These are phyloP conservation scores for Otolemur crassicaudatus DNA, from an alignment of 2,797 vertebrate species.

Conservation along the genomic window DNA sequence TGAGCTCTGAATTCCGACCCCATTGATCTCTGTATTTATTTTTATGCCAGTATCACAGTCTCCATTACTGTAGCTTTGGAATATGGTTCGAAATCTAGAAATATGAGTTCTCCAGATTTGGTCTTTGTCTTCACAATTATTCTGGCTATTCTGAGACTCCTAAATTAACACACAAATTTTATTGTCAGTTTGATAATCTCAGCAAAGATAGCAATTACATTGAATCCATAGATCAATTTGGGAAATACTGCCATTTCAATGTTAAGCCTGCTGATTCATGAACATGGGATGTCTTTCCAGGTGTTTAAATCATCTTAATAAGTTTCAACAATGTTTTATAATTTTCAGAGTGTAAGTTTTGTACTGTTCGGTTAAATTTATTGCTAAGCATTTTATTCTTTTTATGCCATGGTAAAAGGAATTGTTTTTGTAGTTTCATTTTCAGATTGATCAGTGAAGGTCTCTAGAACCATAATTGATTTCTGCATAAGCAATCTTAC, in stretches of 20 bases:
- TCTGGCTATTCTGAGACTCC: not conserved
- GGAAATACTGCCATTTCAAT: not conserved
- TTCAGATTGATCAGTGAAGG: not conserved
- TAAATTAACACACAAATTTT: not conserved
- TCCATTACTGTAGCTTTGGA: not conserved
- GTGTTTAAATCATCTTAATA: not conserved
- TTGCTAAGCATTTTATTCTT: conserved; percentile 6
- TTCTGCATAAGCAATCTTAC: not conserved
- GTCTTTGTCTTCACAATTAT: not conserved
- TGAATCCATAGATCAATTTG: not conserved
- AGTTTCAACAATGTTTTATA: not conserved
- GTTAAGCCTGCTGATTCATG: not conserved
- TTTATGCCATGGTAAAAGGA: not conserved
- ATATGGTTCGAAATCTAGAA: not conserved
- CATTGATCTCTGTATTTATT: not conserved
- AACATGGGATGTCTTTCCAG: not conserved
- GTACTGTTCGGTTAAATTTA: not conserved
- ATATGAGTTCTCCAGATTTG: not conserved
- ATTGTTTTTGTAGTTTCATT: not conserved
- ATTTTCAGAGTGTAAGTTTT: not conserved
- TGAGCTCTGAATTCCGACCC: not conserved
- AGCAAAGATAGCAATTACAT: not conserved
- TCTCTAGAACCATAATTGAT: not conserved
- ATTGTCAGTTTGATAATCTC: not conserved
- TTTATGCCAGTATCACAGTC: not conserved